A percentile compares a stretch with the other conserved stretches of the same genome.
Conservation (phyloP, 2,113 vertebrate genomes). For the Strix aluco region DNA sequence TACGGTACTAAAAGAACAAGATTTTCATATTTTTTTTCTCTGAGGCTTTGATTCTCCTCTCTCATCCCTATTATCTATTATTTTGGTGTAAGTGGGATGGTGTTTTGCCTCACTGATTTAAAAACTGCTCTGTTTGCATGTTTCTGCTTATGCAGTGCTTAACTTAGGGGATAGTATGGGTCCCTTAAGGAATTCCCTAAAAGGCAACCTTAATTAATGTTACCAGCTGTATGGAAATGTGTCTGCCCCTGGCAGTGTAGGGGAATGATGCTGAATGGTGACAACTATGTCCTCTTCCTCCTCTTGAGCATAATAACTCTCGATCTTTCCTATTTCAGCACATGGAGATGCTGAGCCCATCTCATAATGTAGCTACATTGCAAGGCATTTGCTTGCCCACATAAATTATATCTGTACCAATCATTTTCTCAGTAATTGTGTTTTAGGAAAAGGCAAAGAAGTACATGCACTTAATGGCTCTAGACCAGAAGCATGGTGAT, state of each 20-base stretch:
- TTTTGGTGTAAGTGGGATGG: neutral
- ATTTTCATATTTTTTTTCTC: neutral
- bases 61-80: neutral
- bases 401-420: neutral
- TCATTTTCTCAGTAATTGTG: neutral
- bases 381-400: neutral
- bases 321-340: neutral
- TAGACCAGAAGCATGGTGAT: neutral
- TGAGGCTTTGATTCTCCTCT: neutral
- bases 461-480: neutral
- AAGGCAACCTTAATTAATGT: constrained; percentile 46
- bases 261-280: neutral
- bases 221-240: constrained; percentile 16
- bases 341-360: neutral
- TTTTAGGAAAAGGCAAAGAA: neutral
- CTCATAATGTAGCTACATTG: neutral
- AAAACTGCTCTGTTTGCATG: neutral
- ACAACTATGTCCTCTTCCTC: neutral
- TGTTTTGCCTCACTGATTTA: neutral
- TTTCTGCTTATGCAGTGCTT: neutral
- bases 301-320: neutral
- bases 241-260: neutral
- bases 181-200: constrained; percentile 33
- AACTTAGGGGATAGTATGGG: neutral
- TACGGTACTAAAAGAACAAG: neutral